Evolutionary conservation across 2,797 vertebrate genomes (phyloP).

Genomic region (Neoniphon sammara): DNA sequence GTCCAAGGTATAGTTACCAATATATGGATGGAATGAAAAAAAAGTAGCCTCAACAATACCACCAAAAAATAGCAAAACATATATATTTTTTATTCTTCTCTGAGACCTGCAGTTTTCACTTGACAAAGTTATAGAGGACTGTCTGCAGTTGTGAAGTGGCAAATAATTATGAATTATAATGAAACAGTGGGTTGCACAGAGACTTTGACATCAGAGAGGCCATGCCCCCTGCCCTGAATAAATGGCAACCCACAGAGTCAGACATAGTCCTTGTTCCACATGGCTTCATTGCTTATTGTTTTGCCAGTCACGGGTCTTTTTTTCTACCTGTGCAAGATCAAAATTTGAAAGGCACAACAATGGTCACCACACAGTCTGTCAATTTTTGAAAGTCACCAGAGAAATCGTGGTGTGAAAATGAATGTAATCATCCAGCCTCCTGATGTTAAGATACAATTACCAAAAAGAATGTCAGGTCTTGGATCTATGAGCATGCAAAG

Average conservation of each 20-base stretch:
- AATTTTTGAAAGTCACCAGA: constrained; percentile 61
- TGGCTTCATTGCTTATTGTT: constrained; percentile 67
- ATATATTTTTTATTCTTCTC: neutral
- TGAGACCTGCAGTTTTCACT: constrained; percentile 10
- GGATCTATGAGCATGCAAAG: constrained; percentile 23
- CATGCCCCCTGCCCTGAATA: constrained; percentile 66
- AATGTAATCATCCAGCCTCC: constrained; percentile 67
- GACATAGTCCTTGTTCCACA: constrained; percentile 43
- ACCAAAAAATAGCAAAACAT: neutral
- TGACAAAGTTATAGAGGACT: constrained; percentile 22
- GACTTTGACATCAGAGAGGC: constrained; percentile 60
- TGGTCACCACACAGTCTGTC: constrained; percentile 71
- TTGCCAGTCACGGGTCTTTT: constrained; percentile 30
- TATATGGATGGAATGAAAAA: constrained; percentile 45
- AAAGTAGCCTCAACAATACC: constrained; percentile 3
- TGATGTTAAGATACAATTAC: constrained; percentile 60
- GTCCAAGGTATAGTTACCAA: constrained; percentile 60
- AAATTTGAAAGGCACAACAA: constrained; percentile 72
- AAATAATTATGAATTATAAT: constrained; percentile 66
- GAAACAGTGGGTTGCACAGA: constrained; percentile 54
- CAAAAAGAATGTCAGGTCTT: constrained; percentile 38
- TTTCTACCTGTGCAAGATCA: constrained; percentile 57
- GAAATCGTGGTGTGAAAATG: constrained; percentile 73
- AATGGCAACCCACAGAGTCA: constrained; percentile 74
- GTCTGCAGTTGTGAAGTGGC: constrained; percentile 43